Base-by-base conservation (phyloP, 2,797 vertebrate species). In the Gymnothorax reevesii region DNA sequence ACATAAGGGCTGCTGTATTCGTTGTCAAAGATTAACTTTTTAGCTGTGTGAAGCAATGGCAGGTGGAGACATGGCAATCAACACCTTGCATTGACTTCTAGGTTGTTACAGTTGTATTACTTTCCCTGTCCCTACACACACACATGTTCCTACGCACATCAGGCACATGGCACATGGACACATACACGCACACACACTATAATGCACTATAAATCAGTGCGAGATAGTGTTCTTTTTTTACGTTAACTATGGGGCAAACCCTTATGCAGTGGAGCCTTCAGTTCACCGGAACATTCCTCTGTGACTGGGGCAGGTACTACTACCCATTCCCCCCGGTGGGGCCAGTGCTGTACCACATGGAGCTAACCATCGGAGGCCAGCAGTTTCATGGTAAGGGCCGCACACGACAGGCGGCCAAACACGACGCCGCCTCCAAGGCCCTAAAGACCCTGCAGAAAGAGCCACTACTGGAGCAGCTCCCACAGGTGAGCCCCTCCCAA, bases 341-440 rank as follows among this genome's bases (percentile, higher is more conserved):
- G 87, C 98, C 98, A 82, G 95, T 98, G 91, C 91, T 99, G 89
- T 99, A 99, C 93, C 97, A 99, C 94, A 98, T 99, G 91, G 99
- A 99, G 92, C 97, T 99, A 89, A 97, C 97, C 75, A 96, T 99
- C 84, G 99, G 98, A 90, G 97, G 98, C 89, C 98, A 99, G 92
- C 98, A 98, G 89, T 99, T 99, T 92, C 95, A 97, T 20, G 99
- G 99, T 82, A 99, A 99, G 93, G 98, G 99, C 88, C 97, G 98
- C 92, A 98, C 98, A 42, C 96, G 98, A 89, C 98, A 99, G 93
- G 94, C 97, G 86, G 97, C 98, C 82, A 99, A 99, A 92, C 97
- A 99, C 0, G 98, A 99, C 0, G 98, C 98, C 85, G 97, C 98
- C 90, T 95, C 97, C 57, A 99, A 98, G 94, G 98, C 98, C 85